phyloP scores from a whole-genome alignment of 2,888 invertebrate species.

The Gisinianus flammeolus region DNA sequence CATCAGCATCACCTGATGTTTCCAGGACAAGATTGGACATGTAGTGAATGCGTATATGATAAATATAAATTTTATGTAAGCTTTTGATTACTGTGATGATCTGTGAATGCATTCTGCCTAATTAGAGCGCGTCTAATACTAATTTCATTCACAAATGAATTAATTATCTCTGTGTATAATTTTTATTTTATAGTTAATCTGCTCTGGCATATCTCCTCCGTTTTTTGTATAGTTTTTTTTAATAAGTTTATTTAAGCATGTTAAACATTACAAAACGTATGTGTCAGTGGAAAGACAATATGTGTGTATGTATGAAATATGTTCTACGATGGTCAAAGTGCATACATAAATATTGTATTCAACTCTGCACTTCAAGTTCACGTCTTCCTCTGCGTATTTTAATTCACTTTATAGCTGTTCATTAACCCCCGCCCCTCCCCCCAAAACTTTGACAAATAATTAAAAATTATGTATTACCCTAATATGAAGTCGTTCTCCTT shows the following conservation, averaged over 20 bases:
- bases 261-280: not conserved
- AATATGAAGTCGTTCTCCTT: too few species aligned
- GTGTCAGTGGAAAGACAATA: not conserved
- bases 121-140: not conserved
- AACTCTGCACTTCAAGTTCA: not conserved
- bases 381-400: not conserved
- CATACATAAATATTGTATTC: not conserved
- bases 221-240: not conserved
- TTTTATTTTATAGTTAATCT: constrained; percentile 3
- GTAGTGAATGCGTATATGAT: not conserved
- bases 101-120: constrained; percentile 6
- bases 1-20: not conserved
- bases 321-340: not conserved
- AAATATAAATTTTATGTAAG: not conserved
- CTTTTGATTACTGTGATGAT: constrained; percentile 8
- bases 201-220: not conserved
- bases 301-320: not conserved
- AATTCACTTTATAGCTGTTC: not conserved
- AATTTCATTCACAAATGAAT: constrained; percentile 4
- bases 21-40: not conserved
- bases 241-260: not conserved
- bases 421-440: too few species aligned
- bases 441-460: constrained; percentile 2
- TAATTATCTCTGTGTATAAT: not conserved
- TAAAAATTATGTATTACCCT: too few species aligned